phyloP scores from a whole-genome alignment of 2,888 invertebrate genomes.

The Apodemia mormo region DNA sequence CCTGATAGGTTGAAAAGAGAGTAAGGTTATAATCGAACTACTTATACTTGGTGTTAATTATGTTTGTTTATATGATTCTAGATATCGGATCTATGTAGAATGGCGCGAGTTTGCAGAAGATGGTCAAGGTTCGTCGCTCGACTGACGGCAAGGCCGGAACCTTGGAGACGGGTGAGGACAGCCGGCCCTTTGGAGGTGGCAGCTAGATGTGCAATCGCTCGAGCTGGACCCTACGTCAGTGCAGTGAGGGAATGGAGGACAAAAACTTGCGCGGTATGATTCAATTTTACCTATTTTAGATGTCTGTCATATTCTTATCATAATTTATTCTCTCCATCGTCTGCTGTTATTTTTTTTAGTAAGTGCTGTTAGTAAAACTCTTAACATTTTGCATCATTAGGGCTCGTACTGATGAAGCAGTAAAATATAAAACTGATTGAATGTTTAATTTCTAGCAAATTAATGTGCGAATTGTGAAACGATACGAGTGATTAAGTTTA shows the following conservation, averaged over 20 bases:
- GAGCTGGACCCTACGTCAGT: slow-evolving; percentile 67
- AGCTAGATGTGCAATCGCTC: slow-evolving; percentile 64
- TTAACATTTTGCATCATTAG: too few species aligned
- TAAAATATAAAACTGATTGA: too few species aligned
- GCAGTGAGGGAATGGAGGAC: slow-evolving; percentile 72
- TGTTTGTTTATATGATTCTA: slow-evolving; percentile 39
- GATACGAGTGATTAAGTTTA: too few species aligned
- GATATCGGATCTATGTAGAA: slow-evolving; percentile 80
- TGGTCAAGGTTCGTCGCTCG: slow-evolving; percentile 68
- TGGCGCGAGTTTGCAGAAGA: slow-evolving; percentile 70
- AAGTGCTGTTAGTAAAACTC: too few species aligned
- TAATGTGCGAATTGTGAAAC: too few species aligned
- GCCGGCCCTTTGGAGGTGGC: slow-evolving; percentile 70
- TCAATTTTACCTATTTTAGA: not conserved
- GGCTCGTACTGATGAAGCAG: too few species aligned
- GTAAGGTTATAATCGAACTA: not conserved
- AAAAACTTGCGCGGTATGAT: slow-evolving; percentile 63
- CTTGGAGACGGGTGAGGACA: slow-evolving; percentile 63
- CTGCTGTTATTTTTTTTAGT: not conserved
- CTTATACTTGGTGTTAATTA: not conserved
- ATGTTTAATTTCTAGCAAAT: too few species aligned
- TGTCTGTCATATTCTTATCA: too few species aligned
- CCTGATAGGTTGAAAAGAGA: too few species aligned
- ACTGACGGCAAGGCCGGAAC: slow-evolving; percentile 62
- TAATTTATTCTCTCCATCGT: too few species aligned